These are phyloP conservation scores for Caenorhabditis angaria DNA, from an alignment of 2,888 invertebrate species.

Conservation along the genomic window DNA sequence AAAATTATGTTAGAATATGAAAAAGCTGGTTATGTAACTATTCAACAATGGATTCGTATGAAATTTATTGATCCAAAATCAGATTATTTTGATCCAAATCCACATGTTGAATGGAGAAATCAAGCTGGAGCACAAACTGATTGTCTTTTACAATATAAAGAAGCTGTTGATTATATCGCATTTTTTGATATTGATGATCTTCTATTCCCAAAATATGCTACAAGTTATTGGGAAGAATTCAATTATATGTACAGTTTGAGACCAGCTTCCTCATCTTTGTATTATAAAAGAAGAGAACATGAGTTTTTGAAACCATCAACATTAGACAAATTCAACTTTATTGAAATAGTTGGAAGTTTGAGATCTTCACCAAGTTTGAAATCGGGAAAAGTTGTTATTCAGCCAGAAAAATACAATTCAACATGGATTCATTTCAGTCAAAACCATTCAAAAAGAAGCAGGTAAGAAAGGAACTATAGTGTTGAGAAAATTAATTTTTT, in stretches of 20 bases:
- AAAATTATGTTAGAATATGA: slow-evolving; percentile 44
- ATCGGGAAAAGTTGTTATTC: slow-evolving; percentile 25
- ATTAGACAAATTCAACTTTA: slow-evolving; percentile 16
- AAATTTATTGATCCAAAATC: slow-evolving; percentile 18
- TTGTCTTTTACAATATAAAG: slow-evolving; percentile 48
- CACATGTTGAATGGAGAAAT: slow-evolving; percentile 48
- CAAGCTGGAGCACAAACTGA: slow-evolving; percentile 50
- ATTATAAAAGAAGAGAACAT: slow-evolving; percentile 30
- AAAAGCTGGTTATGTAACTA: slow-evolving; percentile 36
- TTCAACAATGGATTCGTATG: slow-evolving; percentile 48
- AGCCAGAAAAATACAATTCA: slow-evolving; percentile 24
- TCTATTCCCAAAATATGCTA: slow-evolving; percentile 35
- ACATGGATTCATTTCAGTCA: slow-evolving; percentile 32
- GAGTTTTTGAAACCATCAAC: slow-evolving; percentile 30
- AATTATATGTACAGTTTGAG: slow-evolving; percentile 18
- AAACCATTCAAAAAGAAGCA: slow-evolving; percentile 6
- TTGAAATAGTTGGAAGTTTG: slow-evolving; percentile 17
- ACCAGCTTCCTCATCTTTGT: slow-evolving; percentile 15
- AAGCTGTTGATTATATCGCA: slow-evolving; percentile 42
- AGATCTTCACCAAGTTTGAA: slow-evolving; percentile 20
- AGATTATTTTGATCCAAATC: slow-evolving; percentile 45
- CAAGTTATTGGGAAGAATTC: slow-evolving; percentile 47
- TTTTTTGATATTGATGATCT: slow-evolving; percentile 55
- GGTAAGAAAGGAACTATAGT: too few relatives aligned
- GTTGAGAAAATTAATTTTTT: too few relatives aligned